Conservation (phyloP, 1,140 invertebrate genomes). For the Solen grandis region DNA sequence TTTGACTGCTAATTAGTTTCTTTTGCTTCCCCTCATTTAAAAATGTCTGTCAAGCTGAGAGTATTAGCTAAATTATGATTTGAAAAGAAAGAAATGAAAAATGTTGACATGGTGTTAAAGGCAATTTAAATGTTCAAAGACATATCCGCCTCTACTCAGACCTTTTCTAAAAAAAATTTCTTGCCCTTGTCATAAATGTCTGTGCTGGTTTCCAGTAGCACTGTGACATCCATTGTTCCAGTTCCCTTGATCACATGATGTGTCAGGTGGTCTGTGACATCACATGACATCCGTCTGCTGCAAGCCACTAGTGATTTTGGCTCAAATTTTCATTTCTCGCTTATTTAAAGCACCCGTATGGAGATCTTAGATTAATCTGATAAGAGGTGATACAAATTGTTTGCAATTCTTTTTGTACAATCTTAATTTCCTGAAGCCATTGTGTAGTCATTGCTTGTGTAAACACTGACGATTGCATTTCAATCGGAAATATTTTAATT, state of each 20-base stretch:
- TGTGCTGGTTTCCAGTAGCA: background rate
- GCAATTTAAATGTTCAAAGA: background rate
- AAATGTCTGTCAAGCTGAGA: background rate
- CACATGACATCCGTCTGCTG: constrained; percentile 33
- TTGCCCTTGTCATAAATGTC: constrained; percentile 8
- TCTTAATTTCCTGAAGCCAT: background rate
- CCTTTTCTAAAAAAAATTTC: background rate
- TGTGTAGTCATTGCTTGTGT: background rate
- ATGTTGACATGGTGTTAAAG: background rate
- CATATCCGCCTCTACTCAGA: background rate
- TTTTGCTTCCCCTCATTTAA: too few species aligned
- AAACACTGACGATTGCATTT: background rate
- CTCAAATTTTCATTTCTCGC: background rate
- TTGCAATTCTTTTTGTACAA: background rate
- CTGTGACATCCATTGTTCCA: constrained; percentile 38
- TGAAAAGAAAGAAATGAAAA: background rate
- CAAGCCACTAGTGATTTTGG: constrained; percentile 11
- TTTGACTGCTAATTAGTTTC: too few species aligned
- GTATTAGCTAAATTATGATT: background rate
- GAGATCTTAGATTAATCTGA: too few species aligned
- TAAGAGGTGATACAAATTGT: too few species aligned
- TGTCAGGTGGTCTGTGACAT: constrained; percentile 36
- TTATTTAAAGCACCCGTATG: too few species aligned
- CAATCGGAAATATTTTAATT: too few species aligned
- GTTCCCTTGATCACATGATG: constrained; percentile 32